Conservation (phyloP, 2,113 vertebrate species). For the Axis porcinus region DNA sequence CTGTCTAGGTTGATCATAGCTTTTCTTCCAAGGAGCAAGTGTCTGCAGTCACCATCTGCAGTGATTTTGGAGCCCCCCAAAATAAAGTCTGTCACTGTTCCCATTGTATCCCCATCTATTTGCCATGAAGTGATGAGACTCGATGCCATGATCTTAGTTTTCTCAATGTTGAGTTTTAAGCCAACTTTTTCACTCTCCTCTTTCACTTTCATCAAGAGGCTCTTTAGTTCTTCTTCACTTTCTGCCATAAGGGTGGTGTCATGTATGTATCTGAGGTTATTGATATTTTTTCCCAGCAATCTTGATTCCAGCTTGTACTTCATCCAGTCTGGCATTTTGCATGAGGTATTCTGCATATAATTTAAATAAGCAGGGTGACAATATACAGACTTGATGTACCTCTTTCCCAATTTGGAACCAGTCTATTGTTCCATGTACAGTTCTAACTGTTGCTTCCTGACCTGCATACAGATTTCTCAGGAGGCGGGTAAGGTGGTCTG, state of each 20-base stretch:
- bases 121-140: neutral
- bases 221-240: neutral
- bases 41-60: neutral
- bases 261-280: neutral
- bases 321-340: neutral
- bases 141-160: neutral
- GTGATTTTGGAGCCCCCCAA: neutral
- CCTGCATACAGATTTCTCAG: neutral
- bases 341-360: neutral
- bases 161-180: neutral
- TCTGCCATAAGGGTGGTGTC: neutral
- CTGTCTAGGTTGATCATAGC: neutral
- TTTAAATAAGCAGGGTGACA: neutral
- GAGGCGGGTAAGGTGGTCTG: neutral
- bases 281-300: neutral
- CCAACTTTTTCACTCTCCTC: neutral
- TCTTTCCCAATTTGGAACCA: neutral
- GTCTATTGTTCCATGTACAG: neutral
- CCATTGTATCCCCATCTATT: neutral
- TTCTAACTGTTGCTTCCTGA: neutral
- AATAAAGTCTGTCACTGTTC: neutral
- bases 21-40: neutral
- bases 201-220: neutral
- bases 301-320: neutral
- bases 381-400: neutral